Percentiles rank a stretch among this genome's conserved stretches.
Conservation (phyloP, 2,888 invertebrate genomes). For the Hoplodrina blanda region DNA sequence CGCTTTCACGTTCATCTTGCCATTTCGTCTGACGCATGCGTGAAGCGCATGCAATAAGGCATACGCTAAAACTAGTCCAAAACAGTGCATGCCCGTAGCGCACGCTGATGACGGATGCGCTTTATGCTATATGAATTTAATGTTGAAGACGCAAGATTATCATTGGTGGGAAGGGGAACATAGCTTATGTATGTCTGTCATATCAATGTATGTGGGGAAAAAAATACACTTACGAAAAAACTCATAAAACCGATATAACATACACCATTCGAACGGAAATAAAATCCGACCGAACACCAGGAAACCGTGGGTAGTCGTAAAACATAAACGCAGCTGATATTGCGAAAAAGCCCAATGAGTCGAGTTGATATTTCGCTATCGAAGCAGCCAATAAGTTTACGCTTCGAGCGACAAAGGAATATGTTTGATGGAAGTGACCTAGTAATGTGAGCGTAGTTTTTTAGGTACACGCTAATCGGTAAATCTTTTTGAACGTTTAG, state of each 20-base stretch:
- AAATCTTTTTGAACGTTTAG: too few relatives aligned
- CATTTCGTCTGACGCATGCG: too few relatives aligned
- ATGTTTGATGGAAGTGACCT: conserved; percentile 44
- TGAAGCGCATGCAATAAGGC: too few relatives aligned
- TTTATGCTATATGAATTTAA: too few relatives aligned
- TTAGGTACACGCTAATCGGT: not conserved
- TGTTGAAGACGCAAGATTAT: too few relatives aligned
- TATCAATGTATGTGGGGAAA: not conserved
- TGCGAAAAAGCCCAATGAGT: conserved; percentile 67
- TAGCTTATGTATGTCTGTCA: not conserved
- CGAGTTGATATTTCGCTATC: conserved; percentile 68
- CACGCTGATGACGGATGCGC: too few relatives aligned
- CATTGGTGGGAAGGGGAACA: too few relatives aligned
- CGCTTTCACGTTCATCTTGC: too few relatives aligned
- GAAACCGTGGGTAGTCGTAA: conserved; percentile 57
- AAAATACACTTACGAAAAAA: conserved; percentile 25
- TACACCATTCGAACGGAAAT: conserved; percentile 51
- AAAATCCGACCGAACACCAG: conserved; percentile 54
- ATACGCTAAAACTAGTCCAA: too few relatives aligned
- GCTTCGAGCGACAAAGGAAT: conserved; percentile 34
- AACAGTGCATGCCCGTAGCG: too few relatives aligned
- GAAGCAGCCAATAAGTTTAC: conserved; percentile 71
- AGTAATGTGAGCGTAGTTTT: not conserved
- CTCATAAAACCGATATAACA: conserved; percentile 38
- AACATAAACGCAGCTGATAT: conserved; percentile 65